phyloP scores from a whole-genome alignment of 2,113 vertebrate genomes.

The Oxyruncus cristatus region DNA sequence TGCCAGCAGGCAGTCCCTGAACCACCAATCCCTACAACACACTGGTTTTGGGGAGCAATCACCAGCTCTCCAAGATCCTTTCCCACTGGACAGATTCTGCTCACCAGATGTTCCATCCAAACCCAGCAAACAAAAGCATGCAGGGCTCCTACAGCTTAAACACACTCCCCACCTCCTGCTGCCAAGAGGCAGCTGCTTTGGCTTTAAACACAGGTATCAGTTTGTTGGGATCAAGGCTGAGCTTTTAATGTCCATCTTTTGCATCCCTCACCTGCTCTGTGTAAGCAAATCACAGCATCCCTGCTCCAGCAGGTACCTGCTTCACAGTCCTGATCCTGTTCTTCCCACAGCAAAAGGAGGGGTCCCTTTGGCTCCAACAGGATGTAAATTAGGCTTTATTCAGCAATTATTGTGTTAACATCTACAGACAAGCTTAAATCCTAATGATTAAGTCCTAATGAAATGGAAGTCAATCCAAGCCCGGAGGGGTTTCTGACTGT shows the following conservation, averaged over 20 bases:
- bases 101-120: background rate
- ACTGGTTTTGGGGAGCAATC: accelerated
- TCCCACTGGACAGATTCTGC: background rate
- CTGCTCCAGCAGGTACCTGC: background rate
- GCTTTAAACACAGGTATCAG: background rate
- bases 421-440: background rate
- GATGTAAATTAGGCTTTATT: background rate
- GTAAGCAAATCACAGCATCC: background rate
- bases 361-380: background rate
- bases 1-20: background rate
- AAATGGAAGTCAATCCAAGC: background rate
- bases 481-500: background rate
- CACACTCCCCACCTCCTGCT: background rate
- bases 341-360: background rate
- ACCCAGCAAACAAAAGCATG: accelerated
- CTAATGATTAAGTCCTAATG: background rate
- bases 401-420: background rate
- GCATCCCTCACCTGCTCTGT: background rate
- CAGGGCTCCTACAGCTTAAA: background rate
- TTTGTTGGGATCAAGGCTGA: background rate
- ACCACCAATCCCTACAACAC: background rate
- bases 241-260: background rate
- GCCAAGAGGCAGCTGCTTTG: background rate
- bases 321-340: accelerated
- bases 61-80: background rate